A percentile compares a stretch with the other conserved stretches of the same genome.
Evolutionary conservation across 2,797 vertebrate species (phyloP).

Genomic region (Liasis olivaceus): DNA sequence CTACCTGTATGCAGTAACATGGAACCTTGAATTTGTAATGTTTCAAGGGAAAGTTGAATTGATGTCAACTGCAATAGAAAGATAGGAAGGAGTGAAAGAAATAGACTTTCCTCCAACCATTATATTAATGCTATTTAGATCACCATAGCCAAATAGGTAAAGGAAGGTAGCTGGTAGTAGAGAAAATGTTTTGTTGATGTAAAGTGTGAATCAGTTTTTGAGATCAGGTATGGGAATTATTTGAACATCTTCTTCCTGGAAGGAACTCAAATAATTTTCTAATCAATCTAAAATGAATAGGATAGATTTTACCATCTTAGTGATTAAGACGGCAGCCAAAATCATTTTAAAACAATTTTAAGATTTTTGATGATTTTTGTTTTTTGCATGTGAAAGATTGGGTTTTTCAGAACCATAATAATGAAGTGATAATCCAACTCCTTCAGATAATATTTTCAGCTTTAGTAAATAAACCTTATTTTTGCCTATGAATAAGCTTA

Average conservation of each 20-base stretch:
- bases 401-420: too few relatives aligned
- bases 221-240: not conserved
- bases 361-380: not conserved
- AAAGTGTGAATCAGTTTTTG: not conserved
- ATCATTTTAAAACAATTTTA: not conserved
- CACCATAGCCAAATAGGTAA: not conserved
- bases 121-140: not conserved
- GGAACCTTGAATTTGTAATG: not conserved
- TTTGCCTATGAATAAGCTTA: slow-evolving; percentile 39
- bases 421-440: slow-evolving; percentile 4
- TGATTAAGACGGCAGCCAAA: not conserved
- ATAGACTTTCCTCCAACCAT: not conserved
- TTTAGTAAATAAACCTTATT: slow-evolving; percentile 47
- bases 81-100: not conserved
- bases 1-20: not conserved
- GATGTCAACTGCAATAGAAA: not conserved
- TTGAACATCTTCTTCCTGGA: not conserved
- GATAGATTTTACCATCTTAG: not conserved
- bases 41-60: not conserved
- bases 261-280: not conserved
- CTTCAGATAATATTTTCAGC: slow-evolving; percentile 45
- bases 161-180: not conserved
- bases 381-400: too few relatives aligned
- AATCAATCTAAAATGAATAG: not conserved
- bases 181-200: not conserved